These are phyloP conservation scores for Drosophila melanosoma DNA, from an alignment of 2,888 invertebrate species.

Conservation along the genomic window DNA sequence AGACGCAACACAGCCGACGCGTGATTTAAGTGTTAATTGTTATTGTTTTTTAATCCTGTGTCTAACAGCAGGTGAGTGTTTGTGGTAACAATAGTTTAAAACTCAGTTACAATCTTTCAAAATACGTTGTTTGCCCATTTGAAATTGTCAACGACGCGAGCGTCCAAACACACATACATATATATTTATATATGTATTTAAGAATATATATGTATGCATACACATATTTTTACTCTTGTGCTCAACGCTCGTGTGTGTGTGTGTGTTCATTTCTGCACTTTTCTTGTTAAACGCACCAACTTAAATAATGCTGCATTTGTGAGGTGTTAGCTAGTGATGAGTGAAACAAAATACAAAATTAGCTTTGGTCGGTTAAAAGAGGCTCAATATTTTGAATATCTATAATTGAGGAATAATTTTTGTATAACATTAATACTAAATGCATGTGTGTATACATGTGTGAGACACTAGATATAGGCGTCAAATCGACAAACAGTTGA, in stretches of 20 bases:
- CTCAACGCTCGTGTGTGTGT: background rate
- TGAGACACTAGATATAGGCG: background rate
- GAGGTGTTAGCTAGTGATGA: background rate
- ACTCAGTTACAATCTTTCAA: background rate
- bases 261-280: background rate
- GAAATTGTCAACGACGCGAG: constrained; percentile 24
- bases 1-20: constrained; percentile 25
- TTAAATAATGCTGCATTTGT: background rate
- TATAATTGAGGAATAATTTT: background rate
- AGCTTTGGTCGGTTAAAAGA: background rate
- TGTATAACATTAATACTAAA: background rate
- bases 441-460: background rate
- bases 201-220: constrained; percentile 5
- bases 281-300: background rate
- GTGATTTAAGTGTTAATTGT: constrained; percentile 4
- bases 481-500: too few relatives aligned
- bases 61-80: constrained; percentile 33
- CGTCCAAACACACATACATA: constrained; percentile 34
- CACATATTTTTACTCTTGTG: background rate
- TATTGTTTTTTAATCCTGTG: constrained; percentile 19
- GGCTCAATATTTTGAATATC: background rate
- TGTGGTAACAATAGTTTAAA: background rate
- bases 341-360: background rate
- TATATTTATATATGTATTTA: background rate
- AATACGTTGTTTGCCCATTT: constrained; percentile 1